A percentile compares a stretch with the other conserved stretches of the same genome.
Conservation (phyloP, 2,113 vertebrate genomes). For the Semicossyphus pulcher region DNA sequence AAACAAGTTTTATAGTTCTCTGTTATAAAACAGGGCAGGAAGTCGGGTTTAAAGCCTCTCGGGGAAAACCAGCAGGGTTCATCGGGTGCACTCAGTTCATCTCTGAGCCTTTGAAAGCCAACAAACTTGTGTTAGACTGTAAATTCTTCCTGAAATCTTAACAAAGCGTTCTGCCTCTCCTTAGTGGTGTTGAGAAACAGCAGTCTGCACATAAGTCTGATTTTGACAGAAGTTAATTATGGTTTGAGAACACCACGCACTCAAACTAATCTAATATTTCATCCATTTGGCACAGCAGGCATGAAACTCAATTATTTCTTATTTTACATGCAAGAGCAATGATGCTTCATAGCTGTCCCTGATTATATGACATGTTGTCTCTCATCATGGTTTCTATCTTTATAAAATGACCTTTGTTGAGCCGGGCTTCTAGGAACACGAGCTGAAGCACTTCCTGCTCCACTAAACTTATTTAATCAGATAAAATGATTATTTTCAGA, state of each 20-base stretch:
- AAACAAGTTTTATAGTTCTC: no score
- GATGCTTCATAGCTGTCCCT: no score
- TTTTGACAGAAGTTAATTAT: no score
- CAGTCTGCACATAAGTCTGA: background rate
- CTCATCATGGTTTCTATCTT: background rate
- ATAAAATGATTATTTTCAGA: background rate
- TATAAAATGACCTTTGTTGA: background rate
- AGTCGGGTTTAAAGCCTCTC: background rate
- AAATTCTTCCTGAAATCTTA: slow-evolving; percentile 1
- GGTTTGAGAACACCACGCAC: no score
- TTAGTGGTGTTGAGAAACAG: no score
- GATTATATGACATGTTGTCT: background rate
- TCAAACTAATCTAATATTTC: no score
- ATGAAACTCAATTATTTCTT: background rate
- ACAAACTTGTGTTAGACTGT: background rate
- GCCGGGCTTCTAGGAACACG: background rate
- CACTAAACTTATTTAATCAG: background rate
- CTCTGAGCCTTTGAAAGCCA: no score
- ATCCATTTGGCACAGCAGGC: no score
- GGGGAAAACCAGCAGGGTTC: background rate
- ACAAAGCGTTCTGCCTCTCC: no score
- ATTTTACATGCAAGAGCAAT: no score
- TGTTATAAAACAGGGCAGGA: no score
- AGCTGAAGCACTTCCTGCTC: background rate
- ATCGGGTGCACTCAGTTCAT: no score